Base-by-base conservation (phyloP, 2,888 invertebrate species). In the Arrhopalites spinosus region DNA sequence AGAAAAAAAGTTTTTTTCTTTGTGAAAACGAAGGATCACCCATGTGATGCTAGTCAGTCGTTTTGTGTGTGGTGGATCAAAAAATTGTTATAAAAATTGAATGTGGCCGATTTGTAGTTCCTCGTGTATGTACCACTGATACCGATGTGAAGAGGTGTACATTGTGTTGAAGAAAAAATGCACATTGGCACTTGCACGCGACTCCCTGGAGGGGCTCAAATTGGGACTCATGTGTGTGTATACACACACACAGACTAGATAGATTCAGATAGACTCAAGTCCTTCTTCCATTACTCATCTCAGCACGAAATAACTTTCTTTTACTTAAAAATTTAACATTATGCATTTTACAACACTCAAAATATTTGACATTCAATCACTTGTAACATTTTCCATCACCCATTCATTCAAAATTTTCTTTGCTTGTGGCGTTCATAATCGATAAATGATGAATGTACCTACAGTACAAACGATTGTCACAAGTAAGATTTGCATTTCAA, bases 261-360 rank as follows among this genome's bases (percentile, higher is more conserved):
- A 3, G 59, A 59, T 25, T 59, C 27, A 13, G 23, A 23, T 5
- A 25, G 25, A 59, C 23, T 59, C 20, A 15, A 15, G 50, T 50
- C 59, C 59, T 64, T 77, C 78, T 78, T 79, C 76, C 80, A 81
- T 81, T 81, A 81, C 78, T 81, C 80, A 81, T 80, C 81, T 79
- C 81, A 81, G 80, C 81, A 79, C 78, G 81, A 43, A 43, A 56
- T 53, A 20, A 59, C 30, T 36, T 72, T 45, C 20, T 17, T 63
- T 47, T 29, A 47, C 66, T 50, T 45, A 2, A 47, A 13, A 47
- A 47, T 17, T 47, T 17, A 13, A 47, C 7, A 45, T 11, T 45
- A 45, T 45, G 15, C 30, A 36, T 64, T 20, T 47, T 66, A 20
- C 45, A 56, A 45, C 20, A 17, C 53, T 29, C 56, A 59, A 70